phyloP scores from a whole-genome alignment of 2,113 vertebrate genomes.

The Columbina picui region DNA sequence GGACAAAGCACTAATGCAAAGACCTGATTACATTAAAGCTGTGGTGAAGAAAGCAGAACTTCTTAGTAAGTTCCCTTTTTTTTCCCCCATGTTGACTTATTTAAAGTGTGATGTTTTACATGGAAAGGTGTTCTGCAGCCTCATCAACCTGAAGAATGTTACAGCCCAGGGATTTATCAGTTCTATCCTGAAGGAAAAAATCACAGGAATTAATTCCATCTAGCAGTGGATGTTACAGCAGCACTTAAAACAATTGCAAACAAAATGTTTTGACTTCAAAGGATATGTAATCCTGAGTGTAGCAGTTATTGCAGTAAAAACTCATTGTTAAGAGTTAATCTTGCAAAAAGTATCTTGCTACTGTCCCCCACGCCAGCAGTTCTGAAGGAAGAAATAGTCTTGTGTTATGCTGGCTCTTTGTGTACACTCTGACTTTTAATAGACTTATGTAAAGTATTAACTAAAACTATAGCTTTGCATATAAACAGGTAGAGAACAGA shows the following conservation, averaged over 20 bases:
- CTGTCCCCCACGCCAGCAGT: not conserved
- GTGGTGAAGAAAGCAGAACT: conserved; percentile 98
- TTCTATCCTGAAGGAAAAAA: not conserved
- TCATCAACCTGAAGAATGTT: rapidly evolving
- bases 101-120: rapidly evolving
- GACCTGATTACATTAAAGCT: conserved; percentile 96
- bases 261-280: not conserved
- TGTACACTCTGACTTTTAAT: not conserved
- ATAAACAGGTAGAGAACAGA: conserved; percentile 90
- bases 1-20: conserved; percentile 94
- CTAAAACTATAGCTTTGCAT: not conserved
- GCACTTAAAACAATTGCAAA: not conserved
- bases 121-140: not conserved
- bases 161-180: not conserved
- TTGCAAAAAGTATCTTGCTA: rapidly evolving
- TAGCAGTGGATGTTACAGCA: not conserved
- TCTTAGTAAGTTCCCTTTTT: conserved; percentile 83
- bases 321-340: not conserved
- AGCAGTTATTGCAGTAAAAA: not conserved
- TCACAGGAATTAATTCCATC: not conserved
- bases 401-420: not conserved
- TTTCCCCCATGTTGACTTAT: rapidly evolving
- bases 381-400: not conserved
- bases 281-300: not conserved
- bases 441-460: not conserved